Percentiles rank a stretch among this genome's conserved stretches.
These are phyloP conservation scores for Lochmaea capreae DNA, from an alignment of 2,888 invertebrate genomes.

Conservation along the genomic window DNA sequence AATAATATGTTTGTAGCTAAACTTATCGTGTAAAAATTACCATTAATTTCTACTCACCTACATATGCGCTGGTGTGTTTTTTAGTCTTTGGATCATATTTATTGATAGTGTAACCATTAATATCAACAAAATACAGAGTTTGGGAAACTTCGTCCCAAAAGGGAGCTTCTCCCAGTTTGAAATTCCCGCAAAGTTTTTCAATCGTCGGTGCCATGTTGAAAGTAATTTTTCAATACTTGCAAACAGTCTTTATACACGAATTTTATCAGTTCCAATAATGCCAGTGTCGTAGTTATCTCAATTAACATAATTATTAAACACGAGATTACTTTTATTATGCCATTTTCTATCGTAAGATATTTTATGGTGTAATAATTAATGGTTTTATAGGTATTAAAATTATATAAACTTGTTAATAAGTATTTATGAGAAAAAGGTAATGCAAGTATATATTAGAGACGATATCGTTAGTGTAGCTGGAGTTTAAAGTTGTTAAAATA, in stretches of 20 bases:
- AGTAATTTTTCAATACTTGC: not conserved
- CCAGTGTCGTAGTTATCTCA: not conserved
- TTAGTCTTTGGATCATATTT: slow-evolving; percentile 55
- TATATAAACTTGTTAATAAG: too few relatives aligned
- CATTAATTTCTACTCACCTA: slow-evolving; percentile 48
- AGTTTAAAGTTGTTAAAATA: too few relatives aligned
- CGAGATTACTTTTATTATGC: too few relatives aligned
- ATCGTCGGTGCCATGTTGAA: slow-evolving; percentile 57
- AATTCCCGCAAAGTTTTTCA: slow-evolving; percentile 63
- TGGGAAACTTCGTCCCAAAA: slow-evolving; percentile 75
- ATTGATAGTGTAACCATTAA: slow-evolving; percentile 60
- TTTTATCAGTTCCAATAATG: not conserved
- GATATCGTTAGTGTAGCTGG: too few relatives aligned
- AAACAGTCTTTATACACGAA: not conserved
- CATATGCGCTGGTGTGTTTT: slow-evolving; percentile 50
- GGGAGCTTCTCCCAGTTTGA: slow-evolving; percentile 77
- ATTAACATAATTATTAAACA: not conserved
- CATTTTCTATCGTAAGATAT: too few relatives aligned
- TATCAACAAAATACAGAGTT: slow-evolving; percentile 76
- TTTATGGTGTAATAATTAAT: not conserved
- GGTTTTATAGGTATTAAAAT: too few relatives aligned
- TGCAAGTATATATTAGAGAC: too few relatives aligned
- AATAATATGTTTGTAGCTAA: too few relatives aligned
- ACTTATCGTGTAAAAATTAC: too few relatives aligned
- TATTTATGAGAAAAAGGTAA: too few relatives aligned